phyloP scores from a whole-genome alignment of 2,113 vertebrate species.

The Dicrurus megarhynchus region DNA sequence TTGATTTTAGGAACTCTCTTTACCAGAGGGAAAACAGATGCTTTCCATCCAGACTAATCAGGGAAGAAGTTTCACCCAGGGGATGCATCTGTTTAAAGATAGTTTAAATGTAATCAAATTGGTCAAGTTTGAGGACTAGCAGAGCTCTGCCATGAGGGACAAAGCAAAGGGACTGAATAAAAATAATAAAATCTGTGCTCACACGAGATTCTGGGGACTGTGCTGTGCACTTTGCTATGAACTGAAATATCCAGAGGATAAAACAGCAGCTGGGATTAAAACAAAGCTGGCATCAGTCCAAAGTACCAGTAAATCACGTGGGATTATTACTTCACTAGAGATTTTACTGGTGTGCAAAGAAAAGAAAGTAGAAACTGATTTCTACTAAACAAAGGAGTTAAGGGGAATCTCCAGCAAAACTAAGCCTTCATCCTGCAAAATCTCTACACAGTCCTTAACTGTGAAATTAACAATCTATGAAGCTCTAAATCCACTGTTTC shows the following conservation, averaged over 20 bases:
- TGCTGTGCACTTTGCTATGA: not conserved
- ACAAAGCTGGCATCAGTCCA: constrained; percentile 44
- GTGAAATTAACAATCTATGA: not conserved
- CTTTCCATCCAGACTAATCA: constrained; percentile 62
- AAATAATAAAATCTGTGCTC: not conserved
- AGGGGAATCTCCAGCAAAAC: not conserved
- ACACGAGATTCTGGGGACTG: not conserved
- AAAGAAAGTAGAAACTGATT: constrained; percentile 5
- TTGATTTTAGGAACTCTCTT: constrained; percentile 43
- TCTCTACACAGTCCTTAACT: not conserved
- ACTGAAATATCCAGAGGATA: constrained; percentile 21
- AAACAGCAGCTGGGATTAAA: constrained; percentile 56
- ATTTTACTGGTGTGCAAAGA: constrained; percentile 20
- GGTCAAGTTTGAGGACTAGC: constrained; percentile 34
- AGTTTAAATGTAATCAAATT: constrained; percentile 57
- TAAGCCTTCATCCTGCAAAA: not conserved
- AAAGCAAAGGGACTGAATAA: not conserved
- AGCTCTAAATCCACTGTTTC: not conserved
- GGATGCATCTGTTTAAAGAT: constrained; percentile 48
- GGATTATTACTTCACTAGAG: constrained; percentile 25
- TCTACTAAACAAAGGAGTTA: constrained; percentile 8
- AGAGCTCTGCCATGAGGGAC: constrained; percentile 22
- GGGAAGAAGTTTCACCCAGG: constrained; percentile 45
- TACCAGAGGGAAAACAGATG: constrained; percentile 60
- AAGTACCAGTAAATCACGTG: constrained; percentile 35